Conservation (phyloP, 1,140 invertebrate species). For the Orius insidiosus region DNA sequence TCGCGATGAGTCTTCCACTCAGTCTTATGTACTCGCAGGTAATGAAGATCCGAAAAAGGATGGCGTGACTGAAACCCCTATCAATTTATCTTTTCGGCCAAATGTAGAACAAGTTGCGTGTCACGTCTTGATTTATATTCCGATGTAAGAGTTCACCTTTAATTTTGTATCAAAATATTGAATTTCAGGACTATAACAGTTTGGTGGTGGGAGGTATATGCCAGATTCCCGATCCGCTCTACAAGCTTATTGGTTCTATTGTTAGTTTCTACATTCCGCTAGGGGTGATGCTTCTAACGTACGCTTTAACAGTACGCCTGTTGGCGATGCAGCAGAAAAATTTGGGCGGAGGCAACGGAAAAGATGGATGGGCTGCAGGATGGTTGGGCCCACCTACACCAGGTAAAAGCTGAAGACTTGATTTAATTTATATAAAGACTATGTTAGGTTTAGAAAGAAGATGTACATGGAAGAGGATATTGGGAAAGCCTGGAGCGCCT, state of each 20-base stretch:
- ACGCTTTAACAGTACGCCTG: slow-evolving; percentile 71
- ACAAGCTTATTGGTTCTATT: slow-evolving; percentile 82
- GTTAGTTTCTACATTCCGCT: slow-evolving; percentile 93
- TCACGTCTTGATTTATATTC: too few species aligned
- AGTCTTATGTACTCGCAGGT: slow-evolving; percentile 77
- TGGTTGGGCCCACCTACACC: slow-evolving; percentile 29
- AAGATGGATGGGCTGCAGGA: slow-evolving; percentile 36
- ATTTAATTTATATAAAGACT: not conserved
- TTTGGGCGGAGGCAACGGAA: slow-evolving; percentile 25
- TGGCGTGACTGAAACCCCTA: too few species aligned
- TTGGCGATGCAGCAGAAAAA: slow-evolving; percentile 60
- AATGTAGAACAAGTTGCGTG: too few species aligned
- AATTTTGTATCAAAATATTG: slow-evolving; percentile 15
- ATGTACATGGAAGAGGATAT: slow-evolving; percentile 41
- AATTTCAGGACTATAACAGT: slow-evolving; percentile 55
- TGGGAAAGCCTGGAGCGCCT: slow-evolving; percentile 23
- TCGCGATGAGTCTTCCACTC: slow-evolving; percentile 73
- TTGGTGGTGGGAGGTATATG: slow-evolving; percentile 62
- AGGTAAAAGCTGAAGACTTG: too few species aligned
- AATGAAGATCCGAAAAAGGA: too few species aligned
- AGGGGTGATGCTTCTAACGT: slow-evolving; percentile 84
- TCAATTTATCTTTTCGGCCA: too few species aligned
- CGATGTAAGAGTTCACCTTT: too few species aligned
- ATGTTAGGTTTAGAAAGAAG: slow-evolving; percentile 31
- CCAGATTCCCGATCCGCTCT: slow-evolving; percentile 71